Evolutionary conservation across 1,140 invertebrate species (phyloP).

Genomic region (Meloidogyne floridensis): DNA sequence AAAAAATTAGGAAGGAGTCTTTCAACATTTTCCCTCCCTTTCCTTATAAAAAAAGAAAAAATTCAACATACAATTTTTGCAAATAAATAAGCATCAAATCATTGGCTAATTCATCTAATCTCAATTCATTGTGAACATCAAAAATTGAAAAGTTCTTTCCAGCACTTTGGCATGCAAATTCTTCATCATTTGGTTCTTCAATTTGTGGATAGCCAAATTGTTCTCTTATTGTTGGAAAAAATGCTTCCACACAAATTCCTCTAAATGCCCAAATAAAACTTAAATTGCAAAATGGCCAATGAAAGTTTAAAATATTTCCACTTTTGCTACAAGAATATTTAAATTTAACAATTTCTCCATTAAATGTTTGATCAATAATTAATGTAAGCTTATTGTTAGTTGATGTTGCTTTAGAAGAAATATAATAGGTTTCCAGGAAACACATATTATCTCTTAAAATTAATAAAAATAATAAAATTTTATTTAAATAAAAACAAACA

Average conservation of each 20-base stretch:
- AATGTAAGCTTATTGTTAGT: not conserved
- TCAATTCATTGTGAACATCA: not conserved
- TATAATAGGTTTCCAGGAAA: not conserved
- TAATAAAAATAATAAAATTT: not conserved
- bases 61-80: not conserved
- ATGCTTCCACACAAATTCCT: not conserved
- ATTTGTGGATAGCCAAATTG: not conserved
- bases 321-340: not conserved
- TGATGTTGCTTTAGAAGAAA: not conserved
- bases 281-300: not conserved
- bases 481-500: not conserved
- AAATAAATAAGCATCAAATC: not conserved
- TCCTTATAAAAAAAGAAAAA: too few species aligned
- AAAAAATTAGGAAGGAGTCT: too few species aligned
- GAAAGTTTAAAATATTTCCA: not conserved
- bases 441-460: not conserved
- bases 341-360: not conserved
- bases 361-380: not conserved
- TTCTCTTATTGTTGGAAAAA: not conserved
- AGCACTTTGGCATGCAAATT: not conserved
- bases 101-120: not conserved
- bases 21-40: too few species aligned
- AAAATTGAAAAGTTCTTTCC: not conserved
- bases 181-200: not conserved
- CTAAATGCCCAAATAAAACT: not conserved